These are phyloP conservation scores for Acanthiza pusilla DNA, from an alignment of 2,797 vertebrate species.

Conservation along the genomic window DNA sequence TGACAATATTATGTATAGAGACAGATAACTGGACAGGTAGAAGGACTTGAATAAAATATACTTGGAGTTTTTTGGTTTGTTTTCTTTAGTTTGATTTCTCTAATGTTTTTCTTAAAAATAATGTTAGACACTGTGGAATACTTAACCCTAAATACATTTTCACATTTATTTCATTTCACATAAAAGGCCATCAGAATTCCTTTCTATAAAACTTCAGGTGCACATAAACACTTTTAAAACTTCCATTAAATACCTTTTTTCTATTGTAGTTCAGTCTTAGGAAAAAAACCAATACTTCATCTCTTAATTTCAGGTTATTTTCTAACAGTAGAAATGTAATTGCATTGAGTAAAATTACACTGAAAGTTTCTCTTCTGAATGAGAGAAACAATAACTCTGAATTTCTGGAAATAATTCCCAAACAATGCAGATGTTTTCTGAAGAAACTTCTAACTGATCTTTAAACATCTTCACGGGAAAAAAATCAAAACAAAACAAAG, in stretches of 20 bases:
- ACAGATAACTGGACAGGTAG: background rate
- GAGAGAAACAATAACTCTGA: background rate
- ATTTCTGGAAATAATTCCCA: background rate
- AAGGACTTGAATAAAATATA: background rate
- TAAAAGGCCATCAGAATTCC: background rate
- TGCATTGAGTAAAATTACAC: background rate
- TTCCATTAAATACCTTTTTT: background rate
- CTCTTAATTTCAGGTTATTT: background rate
- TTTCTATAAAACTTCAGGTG: background rate
- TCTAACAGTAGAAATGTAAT: background rate
- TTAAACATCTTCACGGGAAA: accelerated
- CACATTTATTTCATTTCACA: background rate
- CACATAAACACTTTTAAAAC: background rate
- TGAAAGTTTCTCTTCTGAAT: background rate
- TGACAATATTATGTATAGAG: background rate
- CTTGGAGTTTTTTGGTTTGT: too few species aligned
- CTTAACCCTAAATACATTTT: background rate
- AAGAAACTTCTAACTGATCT: background rate
- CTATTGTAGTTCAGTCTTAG: background rate
- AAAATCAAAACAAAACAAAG: too few species aligned
- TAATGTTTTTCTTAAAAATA: background rate
- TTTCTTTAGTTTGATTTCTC: background rate
- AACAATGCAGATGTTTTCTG: background rate
- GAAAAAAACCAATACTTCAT: background rate
- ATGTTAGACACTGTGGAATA: background rate